Conservation (phyloP, 2,113 vertebrate genomes). For the Phylloscopus trochilus region DNA sequence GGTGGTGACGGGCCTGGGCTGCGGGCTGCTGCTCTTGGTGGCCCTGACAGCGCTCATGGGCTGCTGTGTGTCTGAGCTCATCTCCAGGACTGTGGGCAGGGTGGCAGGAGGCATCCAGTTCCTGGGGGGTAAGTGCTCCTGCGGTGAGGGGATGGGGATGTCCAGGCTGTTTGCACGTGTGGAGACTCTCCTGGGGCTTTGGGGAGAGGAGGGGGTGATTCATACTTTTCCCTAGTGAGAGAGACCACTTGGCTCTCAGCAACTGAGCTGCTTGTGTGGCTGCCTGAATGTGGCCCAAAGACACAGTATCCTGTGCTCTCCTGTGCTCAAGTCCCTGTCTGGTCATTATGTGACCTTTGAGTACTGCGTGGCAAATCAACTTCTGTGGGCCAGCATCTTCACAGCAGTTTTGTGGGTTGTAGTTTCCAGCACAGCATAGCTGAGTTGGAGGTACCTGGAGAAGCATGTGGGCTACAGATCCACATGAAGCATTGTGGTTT, state of each 20-base stretch:
- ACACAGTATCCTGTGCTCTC: background rate
- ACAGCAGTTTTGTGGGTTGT: background rate
- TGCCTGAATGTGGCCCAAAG: background rate
- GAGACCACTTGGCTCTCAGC: background rate
- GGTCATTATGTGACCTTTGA: background rate
- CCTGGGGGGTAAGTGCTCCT: slow-evolving; percentile 86
- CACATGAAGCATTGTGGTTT: background rate
- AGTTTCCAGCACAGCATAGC: background rate
- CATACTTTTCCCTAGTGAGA: background rate
- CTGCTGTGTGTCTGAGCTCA: slow-evolving; percentile 95
- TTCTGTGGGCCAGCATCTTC: background rate
- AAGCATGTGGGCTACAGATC: background rate
- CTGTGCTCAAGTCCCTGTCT: background rate
- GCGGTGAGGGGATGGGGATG: background rate
- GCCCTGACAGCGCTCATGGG: slow-evolving; percentile 94
- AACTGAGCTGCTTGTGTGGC: background rate
- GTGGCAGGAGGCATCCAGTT: slow-evolving; percentile 97
- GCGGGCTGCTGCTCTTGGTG: slow-evolving; percentile 93
- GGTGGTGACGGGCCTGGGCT: slow-evolving; percentile 90
- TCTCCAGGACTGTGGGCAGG: slow-evolving; percentile 94
- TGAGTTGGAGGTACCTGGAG: background rate
- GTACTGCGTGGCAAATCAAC: rapidly evolving
- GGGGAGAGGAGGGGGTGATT: background rate
- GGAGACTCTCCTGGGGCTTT: background rate
- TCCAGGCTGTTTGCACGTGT: background rate